phyloP scores from a whole-genome alignment of 2,113 vertebrate species.

The Nothocercus nigrocapillus region DNA sequence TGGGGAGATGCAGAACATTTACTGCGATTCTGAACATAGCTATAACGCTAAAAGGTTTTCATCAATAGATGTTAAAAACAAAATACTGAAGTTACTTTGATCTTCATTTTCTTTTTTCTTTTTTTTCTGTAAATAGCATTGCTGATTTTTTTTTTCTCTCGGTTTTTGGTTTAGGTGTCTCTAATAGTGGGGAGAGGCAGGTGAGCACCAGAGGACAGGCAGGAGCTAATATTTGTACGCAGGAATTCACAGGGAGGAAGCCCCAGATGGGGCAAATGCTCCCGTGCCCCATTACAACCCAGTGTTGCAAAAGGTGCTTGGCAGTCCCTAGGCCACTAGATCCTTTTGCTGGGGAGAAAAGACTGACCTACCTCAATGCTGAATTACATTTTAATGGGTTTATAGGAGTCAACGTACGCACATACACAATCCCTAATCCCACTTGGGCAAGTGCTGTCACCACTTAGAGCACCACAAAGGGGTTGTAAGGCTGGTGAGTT shows the following conservation, averaged over 20 bases:
- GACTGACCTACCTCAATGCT: background rate
- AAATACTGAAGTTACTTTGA: background rate
- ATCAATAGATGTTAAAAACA: background rate
- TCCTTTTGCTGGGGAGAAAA: background rate
- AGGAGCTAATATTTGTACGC: background rate
- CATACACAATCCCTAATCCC: background rate
- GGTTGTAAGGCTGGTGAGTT: background rate
- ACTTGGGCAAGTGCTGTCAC: background rate
- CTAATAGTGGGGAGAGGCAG: background rate
- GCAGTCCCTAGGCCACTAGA: background rate
- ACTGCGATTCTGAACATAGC: slow-evolving; percentile 31
- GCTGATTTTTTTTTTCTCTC: background rate
- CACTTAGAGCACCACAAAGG: rapidly evolving
- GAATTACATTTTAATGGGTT: background rate
- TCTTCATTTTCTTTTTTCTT: background rate
- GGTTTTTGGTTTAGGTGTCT: background rate
- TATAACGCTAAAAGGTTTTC: background rate
- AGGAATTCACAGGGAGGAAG: background rate
- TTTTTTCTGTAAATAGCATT: background rate
- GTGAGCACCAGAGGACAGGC: background rate
- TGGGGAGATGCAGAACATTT: background rate
- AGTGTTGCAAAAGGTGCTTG: background rate
- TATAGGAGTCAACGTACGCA: background rate
- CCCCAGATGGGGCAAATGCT: background rate
- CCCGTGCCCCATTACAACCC: background rate